Percentiles rank a stretch among this genome's conserved stretches.
These are phyloP conservation scores for Larimichthys polyactis DNA, from an alignment of 2,113 vertebrate species.

Conservation along the genomic window DNA sequence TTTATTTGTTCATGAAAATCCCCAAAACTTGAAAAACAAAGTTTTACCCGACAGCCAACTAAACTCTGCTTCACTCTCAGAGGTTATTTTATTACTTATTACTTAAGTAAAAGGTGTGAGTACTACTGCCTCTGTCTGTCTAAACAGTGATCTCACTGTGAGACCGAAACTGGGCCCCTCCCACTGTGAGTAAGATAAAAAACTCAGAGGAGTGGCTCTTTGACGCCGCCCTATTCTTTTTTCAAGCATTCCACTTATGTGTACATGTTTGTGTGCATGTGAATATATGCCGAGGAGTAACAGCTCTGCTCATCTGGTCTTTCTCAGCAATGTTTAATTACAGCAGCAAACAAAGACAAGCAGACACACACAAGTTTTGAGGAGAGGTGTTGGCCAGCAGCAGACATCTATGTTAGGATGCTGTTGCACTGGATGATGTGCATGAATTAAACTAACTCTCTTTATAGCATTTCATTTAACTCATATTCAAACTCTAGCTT, in stretches of 20 bases:
- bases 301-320: not conserved
- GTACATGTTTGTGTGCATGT: not conserved
- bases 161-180: not conserved
- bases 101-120: not conserved
- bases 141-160: slow-evolving; percentile 38
- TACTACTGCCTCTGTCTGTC: not conserved
- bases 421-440: not conserved
- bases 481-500: not conserved
- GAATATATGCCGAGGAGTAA: not conserved
- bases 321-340: not conserved
- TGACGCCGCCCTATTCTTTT: not conserved
- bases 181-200: not conserved
- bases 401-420: not conserved
- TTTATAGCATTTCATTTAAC: not conserved
- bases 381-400: no score
- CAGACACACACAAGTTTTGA: not conserved
- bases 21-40: not conserved
- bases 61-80: not conserved
- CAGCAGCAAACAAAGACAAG: not conserved
- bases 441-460: not conserved
- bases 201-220: not conserved
- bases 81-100: not conserved
- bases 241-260: slow-evolving; percentile 14
- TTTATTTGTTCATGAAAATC: not conserved
- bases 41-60: not conserved